Evolutionary conservation across 1,140 invertebrate genomes (phyloP).

Genomic region (Diploscapter pachys): DNA sequence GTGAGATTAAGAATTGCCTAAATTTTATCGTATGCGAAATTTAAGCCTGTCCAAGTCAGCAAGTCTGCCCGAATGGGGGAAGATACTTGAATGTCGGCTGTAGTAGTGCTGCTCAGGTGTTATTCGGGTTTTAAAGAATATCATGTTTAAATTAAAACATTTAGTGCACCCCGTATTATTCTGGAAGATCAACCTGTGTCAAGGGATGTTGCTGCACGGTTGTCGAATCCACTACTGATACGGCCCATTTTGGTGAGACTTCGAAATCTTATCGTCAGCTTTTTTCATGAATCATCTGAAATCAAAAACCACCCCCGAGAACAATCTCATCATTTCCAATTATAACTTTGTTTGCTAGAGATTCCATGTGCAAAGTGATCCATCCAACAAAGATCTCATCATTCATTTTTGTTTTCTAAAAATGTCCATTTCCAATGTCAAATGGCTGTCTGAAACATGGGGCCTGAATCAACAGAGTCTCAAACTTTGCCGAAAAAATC

Average conservation of each 20-base stretch:
- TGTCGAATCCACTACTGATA: not conserved
- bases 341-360: constrained; percentile 6
- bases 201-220: constrained; percentile 21
- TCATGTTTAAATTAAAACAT: not conserved
- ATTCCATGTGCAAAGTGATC: not conserved
- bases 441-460: not conserved
- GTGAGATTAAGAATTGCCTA: too few species aligned
- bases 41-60: constrained; percentile 32
- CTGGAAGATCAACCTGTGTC: constrained; percentile 26
- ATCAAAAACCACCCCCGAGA: too few species aligned
- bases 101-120: too few species aligned
- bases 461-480: not conserved
- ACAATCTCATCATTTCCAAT: not conserved
- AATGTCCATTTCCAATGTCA: not conserved
- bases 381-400: not conserved
- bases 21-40: not conserved
- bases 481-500: too few species aligned
- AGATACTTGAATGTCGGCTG: constrained; percentile 25
- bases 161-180: constrained; percentile 20
- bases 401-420: not conserved
- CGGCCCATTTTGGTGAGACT: not conserved
- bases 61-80: constrained; percentile 40
- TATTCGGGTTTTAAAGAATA: too few species aligned
- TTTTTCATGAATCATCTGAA: too few species aligned
- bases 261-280: too few species aligned